Base-by-base conservation (phyloP, 2,113 vertebrate species). In the Oostethus manadensis region DNA sequence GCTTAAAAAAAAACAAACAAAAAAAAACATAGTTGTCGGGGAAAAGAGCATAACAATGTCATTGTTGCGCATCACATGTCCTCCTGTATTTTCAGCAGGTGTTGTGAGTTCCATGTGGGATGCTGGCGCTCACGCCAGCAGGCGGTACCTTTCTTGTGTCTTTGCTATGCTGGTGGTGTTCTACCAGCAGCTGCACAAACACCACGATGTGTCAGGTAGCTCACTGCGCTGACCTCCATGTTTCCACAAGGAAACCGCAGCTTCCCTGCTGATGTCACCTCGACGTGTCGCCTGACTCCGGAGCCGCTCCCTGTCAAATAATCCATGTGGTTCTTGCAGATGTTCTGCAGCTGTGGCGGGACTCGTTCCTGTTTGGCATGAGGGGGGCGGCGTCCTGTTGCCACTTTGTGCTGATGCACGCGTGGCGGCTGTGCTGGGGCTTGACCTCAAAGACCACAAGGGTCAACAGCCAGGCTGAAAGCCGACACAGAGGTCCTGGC, bases 391-490 rank as follows among this genome's bases (percentile, higher is more conserved):
- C 62, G 10, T 56, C 73, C 50, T 47, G 60, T 54, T 67, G 71
- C 2, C 44, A 4, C 4, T 77, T 20, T 51, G 23, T 13, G 1
- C 66, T 81, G 47, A 53, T 21, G 2, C 47, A 53, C 43, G 56
- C 73, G 20, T 90, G 92, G 80, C 91, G 89, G 84, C 86, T 82
- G 81, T 69, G 88, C 86, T 86, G 79, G 77, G 71, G 84, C 6
- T n/a, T 9, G 33, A 3, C 20, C 18, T 57, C 2, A 22, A 53
- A 68, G n/a, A 26, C 26, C 35, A 9, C 51, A 15, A 14, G 35
- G 58, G 21, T 38, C 42, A 10, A 5, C 33, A 0, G 1, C 4
- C 38, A 23, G 49, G 0, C 50, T 3, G 48, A 45, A 0, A 0
- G 21, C 11, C 3, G 18, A 26, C 42, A 16, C 2, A 46, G n/a